phyloP scores from a whole-genome alignment of 2,113 vertebrate genomes.

The Cranoglanis bouderius region DNA sequence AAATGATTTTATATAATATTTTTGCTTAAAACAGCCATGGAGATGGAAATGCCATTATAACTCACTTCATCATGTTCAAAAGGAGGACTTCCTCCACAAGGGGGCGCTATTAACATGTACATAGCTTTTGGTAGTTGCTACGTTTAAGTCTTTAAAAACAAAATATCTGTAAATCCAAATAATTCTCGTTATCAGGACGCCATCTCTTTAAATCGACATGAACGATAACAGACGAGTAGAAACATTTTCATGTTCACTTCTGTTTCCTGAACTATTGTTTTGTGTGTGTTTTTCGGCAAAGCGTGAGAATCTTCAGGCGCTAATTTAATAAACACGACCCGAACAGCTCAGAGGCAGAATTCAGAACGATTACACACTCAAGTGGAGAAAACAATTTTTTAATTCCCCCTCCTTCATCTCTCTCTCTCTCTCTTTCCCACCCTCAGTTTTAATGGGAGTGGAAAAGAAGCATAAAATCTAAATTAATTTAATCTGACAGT shows the following conservation, averaged over 20 bases:
- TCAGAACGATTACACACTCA: constrained; percentile 26
- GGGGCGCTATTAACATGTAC: background rate
- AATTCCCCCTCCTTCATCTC: constrained; percentile 1
- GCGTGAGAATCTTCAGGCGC: constrained; percentile 61
- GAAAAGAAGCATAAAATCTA: constrained; percentile 17
- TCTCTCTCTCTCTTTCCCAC: background rate
- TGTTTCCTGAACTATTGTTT: background rate
- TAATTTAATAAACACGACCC: constrained; percentile 46
- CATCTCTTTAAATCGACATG: background rate
- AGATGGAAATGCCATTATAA: background rate
- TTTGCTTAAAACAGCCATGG: too few relatives aligned
- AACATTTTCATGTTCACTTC: background rate
- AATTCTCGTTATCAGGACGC: background rate
- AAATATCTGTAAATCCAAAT: background rate
- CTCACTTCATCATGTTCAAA: background rate
- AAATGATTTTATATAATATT: too few relatives aligned
- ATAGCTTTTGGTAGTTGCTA: background rate
- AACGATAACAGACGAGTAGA: background rate
- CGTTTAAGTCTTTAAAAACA: background rate
- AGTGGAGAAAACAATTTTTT: background rate
- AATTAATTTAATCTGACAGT: constrained; percentile 29
- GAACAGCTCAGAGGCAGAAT: constrained; percentile 27
- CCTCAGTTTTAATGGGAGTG: constrained; percentile 2
- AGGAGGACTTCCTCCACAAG: background rate
- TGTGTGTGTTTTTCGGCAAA: background rate